Base-by-base conservation (phyloP, 2,888 invertebrate species). In the Drosophila heteroneura region DNA sequence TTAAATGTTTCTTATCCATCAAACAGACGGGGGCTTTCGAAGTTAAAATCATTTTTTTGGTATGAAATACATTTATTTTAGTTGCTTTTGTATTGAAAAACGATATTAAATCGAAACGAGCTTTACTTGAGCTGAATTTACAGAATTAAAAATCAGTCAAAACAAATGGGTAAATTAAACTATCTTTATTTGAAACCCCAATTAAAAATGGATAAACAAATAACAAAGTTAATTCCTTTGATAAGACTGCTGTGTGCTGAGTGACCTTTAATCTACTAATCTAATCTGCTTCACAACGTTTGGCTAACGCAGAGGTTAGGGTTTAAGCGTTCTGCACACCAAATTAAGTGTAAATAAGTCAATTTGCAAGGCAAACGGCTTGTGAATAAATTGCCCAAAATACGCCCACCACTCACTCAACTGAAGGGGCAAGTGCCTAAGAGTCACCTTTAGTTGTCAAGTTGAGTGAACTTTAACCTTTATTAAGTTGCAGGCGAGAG, bases 391-490 rank as follows among this genome's bases (percentile, higher is more conserved):
- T 82, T 74, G 39, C 33, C 63, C 51, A 28, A 51, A 41, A 58
- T 10, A 53, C 44, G 66, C 62, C 67, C 64, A 41, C 44, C 52
- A n/a, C 37, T 57, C 26, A 57, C 26, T 28, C 32, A 41, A 33
- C 35, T 28, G 16, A 52, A 28, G 30, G 22, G 53, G 37, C 58
- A 39, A 47, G 32, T 57, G 30, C 19, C 66, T 39, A 19, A 14
- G 30, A 32, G 28, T 30, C 37, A 64, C n/a, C 59, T 52, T 47
- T 41, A 41, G 69, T 41, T 66, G 61, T 64, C 33, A 56, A 56
- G 63, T 75, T 67, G 41, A 2, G 16, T 67, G 74, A 83, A 77
- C 83, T 70, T 83, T 78, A 80, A 83, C 86, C 77, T 85, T 75
- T 63, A 66, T 39, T 49, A 68, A 64, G 63, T 66, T 63, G 44